Conservation (phyloP, 2,797 vertebrate genomes). For the Fistularia commersonii region DNA sequence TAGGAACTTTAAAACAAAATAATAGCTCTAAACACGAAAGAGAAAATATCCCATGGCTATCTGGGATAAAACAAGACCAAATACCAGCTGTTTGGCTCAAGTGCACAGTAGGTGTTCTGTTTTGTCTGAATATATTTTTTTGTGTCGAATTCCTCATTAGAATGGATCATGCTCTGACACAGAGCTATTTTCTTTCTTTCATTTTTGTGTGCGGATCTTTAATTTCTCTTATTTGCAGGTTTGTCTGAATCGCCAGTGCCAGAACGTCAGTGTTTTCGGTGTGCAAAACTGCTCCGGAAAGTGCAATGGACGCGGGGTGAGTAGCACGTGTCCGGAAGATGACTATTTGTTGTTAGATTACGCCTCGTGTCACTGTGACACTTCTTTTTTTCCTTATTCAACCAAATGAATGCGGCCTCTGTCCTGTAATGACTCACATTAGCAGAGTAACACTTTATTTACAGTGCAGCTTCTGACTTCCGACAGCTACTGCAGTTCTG, state of each 20-base stretch:
- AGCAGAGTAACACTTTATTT: constrained; percentile 22
- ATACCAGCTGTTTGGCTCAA: no score
- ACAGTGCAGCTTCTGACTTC: constrained; percentile 17
- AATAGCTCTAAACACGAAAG: no score
- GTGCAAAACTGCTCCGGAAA: constrained; percentile 85
- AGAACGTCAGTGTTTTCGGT: constrained; percentile 90
- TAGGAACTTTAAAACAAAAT: no score
- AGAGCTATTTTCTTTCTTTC: neutral
- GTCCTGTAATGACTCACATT: constrained; percentile 19
- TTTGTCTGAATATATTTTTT: no score
- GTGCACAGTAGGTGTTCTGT: no score
- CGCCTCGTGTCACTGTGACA: constrained; percentile 8
- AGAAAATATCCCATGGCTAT: no score
- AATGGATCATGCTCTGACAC: neutral
- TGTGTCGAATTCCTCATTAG: no score
- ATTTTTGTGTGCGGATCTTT: neutral
- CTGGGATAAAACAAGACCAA: no score
- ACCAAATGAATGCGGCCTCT: neutral
- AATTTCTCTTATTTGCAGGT: constrained; percentile 71
- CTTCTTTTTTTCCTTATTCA: neutral
- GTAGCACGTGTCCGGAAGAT: constrained; percentile 48
- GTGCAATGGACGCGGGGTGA: constrained; percentile 90
- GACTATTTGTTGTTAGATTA: constrained; percentile 37
- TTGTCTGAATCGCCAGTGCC: constrained; percentile 91
- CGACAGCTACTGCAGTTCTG: constrained; percentile 17